These are phyloP conservation scores for Caenorhabditis sinica DNA, from an alignment of 2,888 invertebrate species.

Conservation along the genomic window DNA sequence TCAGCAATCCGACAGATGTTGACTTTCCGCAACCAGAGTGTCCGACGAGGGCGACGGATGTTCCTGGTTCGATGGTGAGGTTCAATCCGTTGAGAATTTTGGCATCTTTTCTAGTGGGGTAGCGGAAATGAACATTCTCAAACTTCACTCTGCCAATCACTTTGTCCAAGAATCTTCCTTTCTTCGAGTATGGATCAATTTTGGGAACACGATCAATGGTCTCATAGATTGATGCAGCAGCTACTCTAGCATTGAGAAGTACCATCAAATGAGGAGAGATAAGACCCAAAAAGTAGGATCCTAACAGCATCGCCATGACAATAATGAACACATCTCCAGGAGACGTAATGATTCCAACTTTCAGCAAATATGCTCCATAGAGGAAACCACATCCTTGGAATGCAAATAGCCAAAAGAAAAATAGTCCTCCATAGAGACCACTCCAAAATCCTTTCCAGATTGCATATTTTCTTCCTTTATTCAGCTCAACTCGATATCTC, in stretches of 20 bases:
- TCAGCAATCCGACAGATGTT: constrained; percentile 73
- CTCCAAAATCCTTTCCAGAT: constrained; percentile 78
- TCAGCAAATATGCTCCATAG: constrained; percentile 74
- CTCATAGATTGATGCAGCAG: constrained; percentile 73
- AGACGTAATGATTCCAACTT: constrained; percentile 67
- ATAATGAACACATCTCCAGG: constrained; percentile 81
- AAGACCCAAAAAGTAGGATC: constrained; percentile 74
- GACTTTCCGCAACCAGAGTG: constrained; percentile 77
- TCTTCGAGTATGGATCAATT: constrained; percentile 75
- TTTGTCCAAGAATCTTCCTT: constrained; percentile 63
- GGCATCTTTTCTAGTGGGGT: constrained; percentile 73
- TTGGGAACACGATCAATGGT: constrained; percentile 75
- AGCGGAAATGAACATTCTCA: constrained; percentile 79
- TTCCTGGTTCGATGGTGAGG: constrained; percentile 73
- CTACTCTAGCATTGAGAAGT: constrained; percentile 71
- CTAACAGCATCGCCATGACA: constrained; percentile 76
- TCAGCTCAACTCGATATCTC: constrained; percentile 70
- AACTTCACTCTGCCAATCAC: constrained; percentile 71
- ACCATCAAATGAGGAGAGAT: constrained; percentile 75
- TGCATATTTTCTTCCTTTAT: constrained; percentile 73
- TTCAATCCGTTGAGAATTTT: constrained; percentile 73
- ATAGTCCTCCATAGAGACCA: constrained; percentile 77
- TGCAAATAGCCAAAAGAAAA: constrained; percentile 76
- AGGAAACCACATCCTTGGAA: constrained; percentile 75
- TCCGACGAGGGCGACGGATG: constrained; percentile 76